Percentiles rank a stretch among this genome's conserved stretches.
Evolutionary conservation across 2,888 invertebrate genomes (phyloP).

Genomic region (Leucania comma): DNA sequence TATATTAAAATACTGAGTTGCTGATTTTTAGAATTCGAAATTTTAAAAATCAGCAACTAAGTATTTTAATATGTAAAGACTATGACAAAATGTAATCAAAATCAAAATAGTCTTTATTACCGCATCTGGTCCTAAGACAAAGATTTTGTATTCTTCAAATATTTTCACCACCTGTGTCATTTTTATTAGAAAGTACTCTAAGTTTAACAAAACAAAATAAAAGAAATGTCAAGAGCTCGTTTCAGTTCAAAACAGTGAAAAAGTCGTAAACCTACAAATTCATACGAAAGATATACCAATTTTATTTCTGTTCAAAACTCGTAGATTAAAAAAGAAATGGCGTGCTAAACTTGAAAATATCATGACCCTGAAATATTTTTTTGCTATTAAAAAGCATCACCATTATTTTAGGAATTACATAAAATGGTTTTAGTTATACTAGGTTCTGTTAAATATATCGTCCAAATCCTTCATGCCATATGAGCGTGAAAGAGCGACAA

Average conservation of each 20-base stretch:
- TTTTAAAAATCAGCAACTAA: too few relatives aligned
- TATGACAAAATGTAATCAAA: too few relatives aligned
- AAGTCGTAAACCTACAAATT: conserved; percentile 21
- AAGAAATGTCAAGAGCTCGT: not conserved
- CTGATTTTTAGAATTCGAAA: too few relatives aligned
- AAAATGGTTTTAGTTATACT: too few relatives aligned
- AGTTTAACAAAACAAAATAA: not conserved
- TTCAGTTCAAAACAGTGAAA: conserved; percentile 11
- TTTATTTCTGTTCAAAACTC: conserved; percentile 20
- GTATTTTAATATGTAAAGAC: too few relatives aligned
- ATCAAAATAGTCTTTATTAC: too few relatives aligned
- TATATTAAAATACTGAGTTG: too few relatives aligned
- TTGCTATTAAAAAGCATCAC: not conserved
- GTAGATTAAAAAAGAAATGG: conserved; percentile 18
- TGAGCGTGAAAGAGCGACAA: too few relatives aligned
- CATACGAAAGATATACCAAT: not conserved
- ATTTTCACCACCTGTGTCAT: not conserved
- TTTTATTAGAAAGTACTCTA: not conserved
- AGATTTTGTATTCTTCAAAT: not conserved
- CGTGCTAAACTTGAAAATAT: conserved; percentile 3
- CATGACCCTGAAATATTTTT: not conserved
- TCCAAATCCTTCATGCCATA: too few relatives aligned
- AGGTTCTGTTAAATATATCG: too few relatives aligned
- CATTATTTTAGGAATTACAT: not conserved
- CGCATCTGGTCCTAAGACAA: not conserved